Conservation (phyloP, 2,113 vertebrate genomes). For the Tragelaphus buxtoni region DNA sequence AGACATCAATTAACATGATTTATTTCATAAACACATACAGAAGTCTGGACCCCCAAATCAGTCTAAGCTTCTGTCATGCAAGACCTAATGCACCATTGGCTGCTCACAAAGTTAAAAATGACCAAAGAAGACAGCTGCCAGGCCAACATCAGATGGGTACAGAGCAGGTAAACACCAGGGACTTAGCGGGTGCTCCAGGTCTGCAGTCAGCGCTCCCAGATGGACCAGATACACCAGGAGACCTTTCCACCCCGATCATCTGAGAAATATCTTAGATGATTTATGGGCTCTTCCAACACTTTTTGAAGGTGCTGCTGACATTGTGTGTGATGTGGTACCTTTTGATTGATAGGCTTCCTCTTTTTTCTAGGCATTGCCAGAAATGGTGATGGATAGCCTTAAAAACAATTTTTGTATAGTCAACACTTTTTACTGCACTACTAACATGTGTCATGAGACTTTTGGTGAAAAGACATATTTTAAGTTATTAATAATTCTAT, state of each 20-base stretch:
- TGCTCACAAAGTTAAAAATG: neutral
- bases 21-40: neutral
- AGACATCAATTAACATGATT: neutral
- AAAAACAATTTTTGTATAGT: neutral
- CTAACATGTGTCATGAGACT: neutral
- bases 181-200: neutral
- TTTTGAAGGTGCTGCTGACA: neutral
- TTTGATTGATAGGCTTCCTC: neutral
- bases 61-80: neutral
- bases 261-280: neutral
- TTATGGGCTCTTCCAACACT: neutral
- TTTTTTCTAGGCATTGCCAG: neutral
- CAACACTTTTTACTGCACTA: neutral
- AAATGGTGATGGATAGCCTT: neutral
- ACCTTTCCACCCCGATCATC: neutral
- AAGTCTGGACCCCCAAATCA: neutral
- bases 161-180: neutral
- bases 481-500: neutral
- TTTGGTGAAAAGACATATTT: neutral
- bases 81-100: neutral
- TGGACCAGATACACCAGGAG: neutral
- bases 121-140: neutral
- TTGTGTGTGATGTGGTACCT: neutral
- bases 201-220: neutral
- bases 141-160: neutral